Base-by-base conservation (phyloP, 2,888 invertebrate species). In the Tachina grossa region DNA sequence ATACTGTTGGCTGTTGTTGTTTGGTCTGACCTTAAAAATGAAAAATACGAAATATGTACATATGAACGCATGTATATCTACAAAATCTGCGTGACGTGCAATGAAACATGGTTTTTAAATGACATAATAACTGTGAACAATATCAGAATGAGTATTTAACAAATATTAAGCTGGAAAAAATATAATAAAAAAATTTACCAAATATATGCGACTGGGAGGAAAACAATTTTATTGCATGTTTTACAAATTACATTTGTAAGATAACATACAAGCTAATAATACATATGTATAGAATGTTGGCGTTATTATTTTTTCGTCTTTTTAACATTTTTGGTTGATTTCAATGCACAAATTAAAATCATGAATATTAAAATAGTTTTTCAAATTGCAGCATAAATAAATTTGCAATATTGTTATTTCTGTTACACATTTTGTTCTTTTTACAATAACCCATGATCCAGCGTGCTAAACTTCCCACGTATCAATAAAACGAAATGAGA, bases 1-100 rank as follows among this genome's bases (percentile, higher is more conserved):
- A 83, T 76, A 66, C 69, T 82, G 72, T 83, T 80, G 74, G 76
- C 57, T 74, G 69, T 68, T 72, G 63, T 51, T 75, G 31, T 31
- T 16, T 75, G 31, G 39, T 16, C 14, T 72, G 81, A 61, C 68
- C 66, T 72, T 78, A 74, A 57, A 63, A 51, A 16, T 31, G 55
- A 19, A 55, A 43, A 59, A 61, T 9, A 49, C 9, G 31, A 19
- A 43, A 51, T 57, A 31, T n/a, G n/a, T n/a, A n/a, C n/a, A n/a
- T n/a, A n/a, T n/a, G n/a, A n/a, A n/a, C n/a, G n/a, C n/a, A n/a
- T n/a, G n/a, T n/a, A n/a, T 14, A 13, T 31, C 14, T 57, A 41
- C 14, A 57, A 80, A 69, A 83, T 69, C 66, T 80, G 84, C 65
- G 11, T 81, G 74, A 69, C 74, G 78, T 74, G 31, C 31, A 31